Conservation (phyloP, 2,888 invertebrate genomes). For the Hymenopus coronatus region DNA sequence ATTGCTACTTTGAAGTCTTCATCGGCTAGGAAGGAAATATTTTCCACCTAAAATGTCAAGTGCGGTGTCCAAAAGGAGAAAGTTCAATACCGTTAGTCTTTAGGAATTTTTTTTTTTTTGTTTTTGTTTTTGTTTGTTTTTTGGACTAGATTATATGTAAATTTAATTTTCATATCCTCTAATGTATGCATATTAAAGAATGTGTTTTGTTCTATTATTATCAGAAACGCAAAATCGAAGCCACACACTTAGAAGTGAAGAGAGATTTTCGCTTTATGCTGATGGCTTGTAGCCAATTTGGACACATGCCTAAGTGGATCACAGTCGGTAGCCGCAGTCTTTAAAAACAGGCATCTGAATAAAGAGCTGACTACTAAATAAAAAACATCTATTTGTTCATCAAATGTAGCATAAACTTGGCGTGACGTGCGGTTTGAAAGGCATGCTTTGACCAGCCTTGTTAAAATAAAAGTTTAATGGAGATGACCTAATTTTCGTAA, state of each 20-base stretch:
- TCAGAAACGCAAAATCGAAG: no score
- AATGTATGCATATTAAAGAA: no score
- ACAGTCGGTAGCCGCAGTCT: neutral
- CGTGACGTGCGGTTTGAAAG: neutral
- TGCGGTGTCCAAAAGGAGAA: no score
- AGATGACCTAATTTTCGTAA: neutral
- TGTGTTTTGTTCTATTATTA: no score
- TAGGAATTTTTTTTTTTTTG: no score
- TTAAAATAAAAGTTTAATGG: neutral
- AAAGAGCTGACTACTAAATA: neutral
- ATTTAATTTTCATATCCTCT: no score
- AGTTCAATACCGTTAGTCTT: no score
- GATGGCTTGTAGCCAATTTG: neutral
- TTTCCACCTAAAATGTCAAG: no score
- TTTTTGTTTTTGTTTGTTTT: no score
- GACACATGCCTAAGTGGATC: neutral
- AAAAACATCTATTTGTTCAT: neutral
- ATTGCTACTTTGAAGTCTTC: no score
- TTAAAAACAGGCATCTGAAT: neutral
- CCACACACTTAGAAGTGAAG: neutral
- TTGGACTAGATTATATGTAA: no score
- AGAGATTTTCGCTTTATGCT: neutral
- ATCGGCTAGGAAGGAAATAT: no score
- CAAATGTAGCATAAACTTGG: neutral
- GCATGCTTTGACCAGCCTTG: neutral